Conservation (phyloP, 2,888 invertebrate species). For the Epirrhoe tristata region DNA sequence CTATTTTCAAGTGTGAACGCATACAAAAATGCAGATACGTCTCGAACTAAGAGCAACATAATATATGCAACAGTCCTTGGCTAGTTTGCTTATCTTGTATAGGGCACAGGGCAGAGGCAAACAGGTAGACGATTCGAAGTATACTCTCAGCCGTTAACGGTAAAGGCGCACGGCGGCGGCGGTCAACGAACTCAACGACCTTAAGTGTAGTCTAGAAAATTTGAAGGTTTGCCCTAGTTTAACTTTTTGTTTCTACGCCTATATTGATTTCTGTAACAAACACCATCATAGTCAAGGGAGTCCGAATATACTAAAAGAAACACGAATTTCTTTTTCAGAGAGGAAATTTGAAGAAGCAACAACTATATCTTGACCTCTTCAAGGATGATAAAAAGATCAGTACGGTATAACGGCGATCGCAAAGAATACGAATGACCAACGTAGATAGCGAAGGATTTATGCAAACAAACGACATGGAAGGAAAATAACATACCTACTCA, state of each 20-base stretch:
- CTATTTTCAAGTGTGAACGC: too few species aligned
- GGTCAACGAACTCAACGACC: conserved; percentile 78
- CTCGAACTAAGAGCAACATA: too few species aligned
- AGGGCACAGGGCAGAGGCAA: conserved; percentile 53
- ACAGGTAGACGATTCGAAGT: conserved; percentile 54
- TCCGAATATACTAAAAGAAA: too few species aligned
- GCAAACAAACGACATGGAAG: too few species aligned
- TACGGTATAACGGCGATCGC: too few species aligned
- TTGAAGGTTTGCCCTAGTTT: conserved; percentile 75
- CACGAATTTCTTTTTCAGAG: background rate
- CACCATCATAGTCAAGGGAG: background rate
- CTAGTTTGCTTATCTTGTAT: conserved; percentile 38
- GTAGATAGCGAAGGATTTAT: too few species aligned
- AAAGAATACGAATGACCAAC: too few species aligned
- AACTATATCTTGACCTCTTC: too few species aligned
- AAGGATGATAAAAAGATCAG: background rate
- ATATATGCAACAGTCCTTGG: conserved; percentile 10
- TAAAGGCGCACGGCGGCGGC: conserved; percentile 63
- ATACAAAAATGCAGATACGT: too few species aligned
- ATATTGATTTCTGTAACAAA: background rate
- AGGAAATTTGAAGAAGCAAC: background rate
- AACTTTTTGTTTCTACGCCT: conserved; percentile 31
- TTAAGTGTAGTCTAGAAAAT: conserved; percentile 73
- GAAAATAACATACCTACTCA: too few species aligned
- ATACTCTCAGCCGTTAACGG: conserved; percentile 69